Percentiles rank a stretch among this genome's conserved stretches.
Conservation (phyloP, 2,797 vertebrate genomes). For the Vireo griseus region DNA sequence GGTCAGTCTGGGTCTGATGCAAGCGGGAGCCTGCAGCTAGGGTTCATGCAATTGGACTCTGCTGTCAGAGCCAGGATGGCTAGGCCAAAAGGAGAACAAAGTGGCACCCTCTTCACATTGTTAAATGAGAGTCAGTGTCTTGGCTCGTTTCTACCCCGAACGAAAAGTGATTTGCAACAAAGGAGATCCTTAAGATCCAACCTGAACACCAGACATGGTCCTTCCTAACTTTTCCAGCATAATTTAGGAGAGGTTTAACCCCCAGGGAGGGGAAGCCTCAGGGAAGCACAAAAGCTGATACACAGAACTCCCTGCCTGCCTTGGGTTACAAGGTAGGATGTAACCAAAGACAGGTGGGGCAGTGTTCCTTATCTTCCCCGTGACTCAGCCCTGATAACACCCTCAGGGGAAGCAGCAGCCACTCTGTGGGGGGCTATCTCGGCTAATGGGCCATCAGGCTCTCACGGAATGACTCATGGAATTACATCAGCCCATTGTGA, state of each 20-base stretch:
- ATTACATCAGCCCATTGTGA: not conserved
- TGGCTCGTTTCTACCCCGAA: too few relatives aligned
- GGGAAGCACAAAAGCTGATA: not conserved
- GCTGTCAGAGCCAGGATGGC: too few relatives aligned
- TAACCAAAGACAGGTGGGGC: not conserved
- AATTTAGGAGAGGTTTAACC: not conserved
- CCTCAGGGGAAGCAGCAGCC: not conserved
- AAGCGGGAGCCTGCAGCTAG: too few relatives aligned
- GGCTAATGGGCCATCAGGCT: not conserved
- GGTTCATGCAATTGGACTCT: too few relatives aligned
- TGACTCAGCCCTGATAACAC: not conserved
- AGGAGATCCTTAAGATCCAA: not conserved
- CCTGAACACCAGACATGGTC: not conserved
- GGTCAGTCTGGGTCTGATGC: too few relatives aligned
- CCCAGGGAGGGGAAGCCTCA: not conserved
- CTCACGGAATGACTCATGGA: rapidly evolving
- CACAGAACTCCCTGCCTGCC: not conserved
- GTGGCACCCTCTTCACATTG: too few relatives aligned
- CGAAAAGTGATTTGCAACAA: too few relatives aligned
- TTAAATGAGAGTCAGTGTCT: too few relatives aligned
- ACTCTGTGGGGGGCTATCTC: not conserved
- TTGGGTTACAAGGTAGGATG: not conserved
- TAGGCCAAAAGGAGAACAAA: too few relatives aligned
- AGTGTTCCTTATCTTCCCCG: too few relatives aligned
- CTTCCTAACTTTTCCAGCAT: not conserved